Evolutionary conservation across 2,888 invertebrate genomes (phyloP), one percentile per base, ranked within the genome.

Genomic region (Pyrrhia umbra): DNA sequence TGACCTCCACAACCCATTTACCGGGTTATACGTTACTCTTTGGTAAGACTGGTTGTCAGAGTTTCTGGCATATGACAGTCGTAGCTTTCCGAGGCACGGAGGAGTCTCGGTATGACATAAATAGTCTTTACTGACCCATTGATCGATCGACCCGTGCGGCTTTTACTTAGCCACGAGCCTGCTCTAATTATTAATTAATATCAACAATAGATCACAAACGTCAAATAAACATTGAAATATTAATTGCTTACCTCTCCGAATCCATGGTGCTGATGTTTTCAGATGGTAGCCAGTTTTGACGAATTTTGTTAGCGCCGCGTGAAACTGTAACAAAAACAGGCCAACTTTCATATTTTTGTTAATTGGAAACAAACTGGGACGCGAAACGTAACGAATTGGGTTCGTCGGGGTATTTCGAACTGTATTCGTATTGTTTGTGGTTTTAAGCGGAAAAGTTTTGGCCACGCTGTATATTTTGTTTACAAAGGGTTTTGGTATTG

Each of bases 161-260:
- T n/a, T n/a, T n/a, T n/a, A n/a, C n/a, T n/a, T n/a, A n/a, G n/a
- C n/a, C n/a, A n/a, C n/a, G n/a, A n/a, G n/a, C n/a, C n/a, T n/a
- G 30, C 10, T 10, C 30, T 3, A 2, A 30, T 3, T 2, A 34
- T n/a, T n/a, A 34, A 34, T 34, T n/a, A n/a, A 34, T 13, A 34
- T 5, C 34, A 34, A 43, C 50, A 43, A 15, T 13, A 39, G 10
- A 43, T 20, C 40, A 6, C 15, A 46, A 15, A 40, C 27, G 2
- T 18, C 18, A 25, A 30, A 54, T 49, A 18, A 50, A 57, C 8
- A 50, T 0, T 21, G 0, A 6, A 1, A 10, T 16, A n/a, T 10
- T 4, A 16, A 15, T 2, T 16, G 59, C 87, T 84, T 68, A 93
- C 93, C 93, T 93, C 88, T 93, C 93, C 51, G 93, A 93, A 88